Evolutionary conservation across 2,113 vertebrate genomes (phyloP), one percentile per base, ranked within the genome.

Genomic region (Arvicanthis niloticus): DNA sequence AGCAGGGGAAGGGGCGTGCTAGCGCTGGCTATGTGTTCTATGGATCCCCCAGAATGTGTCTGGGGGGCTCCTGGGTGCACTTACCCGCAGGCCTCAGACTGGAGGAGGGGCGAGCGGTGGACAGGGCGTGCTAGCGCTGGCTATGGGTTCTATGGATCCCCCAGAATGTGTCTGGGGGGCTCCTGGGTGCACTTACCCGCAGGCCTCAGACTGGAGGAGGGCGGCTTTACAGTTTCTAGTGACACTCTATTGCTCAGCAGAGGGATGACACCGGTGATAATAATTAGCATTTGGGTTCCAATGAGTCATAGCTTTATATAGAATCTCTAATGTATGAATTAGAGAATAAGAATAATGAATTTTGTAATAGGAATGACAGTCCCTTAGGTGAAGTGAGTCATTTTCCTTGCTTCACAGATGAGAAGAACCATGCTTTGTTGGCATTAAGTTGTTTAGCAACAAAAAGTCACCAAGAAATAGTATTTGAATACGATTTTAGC

Each of bases 321-420:
- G 72, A 37, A 24, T 3, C 3, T 89, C 51, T 77, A 3, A 72
- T 42, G 22, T 86, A 68, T 34, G 31, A 5, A 37, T 68, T 68
- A 68, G 31, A 68, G 31, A 68, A 37, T 67, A 68, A 16, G 16
- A 68, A 37, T 68, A 37, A 34, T 68, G 19, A 95, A 91, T 5
- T 81, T 62, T 19, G 34, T 82, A 78, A 40, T 80, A 78, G 40
- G 78, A 65, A 11, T 2, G 84, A 37, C 26, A 13, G 68, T 12
- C 3, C 22, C 22, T 17, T 31, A 53, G 53, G 45, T 2, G 5
- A 4, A 19, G 4, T 0, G 11, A 9, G 78, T n/a, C 12, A 37
- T 13, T 62, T 89, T 48, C 22, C 7, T 9, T 2, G 22, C 0
- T 95, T 85, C 67, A 42, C 5, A 56, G 17, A 81, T 12, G 26